These are phyloP conservation scores for Sorex maritimensis DNA, from an alignment of 2,797 vertebrate genomes.

Conservation along the genomic window DNA sequence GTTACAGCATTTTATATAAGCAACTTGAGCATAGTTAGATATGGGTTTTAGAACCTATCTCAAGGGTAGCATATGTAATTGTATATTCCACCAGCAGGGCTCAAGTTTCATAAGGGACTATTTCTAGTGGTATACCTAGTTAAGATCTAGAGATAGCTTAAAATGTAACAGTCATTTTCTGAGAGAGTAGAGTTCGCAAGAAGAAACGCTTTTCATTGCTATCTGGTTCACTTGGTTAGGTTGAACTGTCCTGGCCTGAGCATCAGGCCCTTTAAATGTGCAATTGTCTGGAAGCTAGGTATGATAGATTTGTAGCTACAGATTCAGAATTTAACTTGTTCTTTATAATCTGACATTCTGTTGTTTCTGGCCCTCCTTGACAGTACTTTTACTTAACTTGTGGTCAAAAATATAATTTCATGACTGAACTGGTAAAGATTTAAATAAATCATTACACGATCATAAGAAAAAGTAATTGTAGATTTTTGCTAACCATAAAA, in stretches of 20 bases:
- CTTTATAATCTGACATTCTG: not conserved
- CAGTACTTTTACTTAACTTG: slow-evolving; percentile 48
- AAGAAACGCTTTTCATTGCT: slow-evolving; percentile 35
- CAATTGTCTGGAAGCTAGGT: not conserved
- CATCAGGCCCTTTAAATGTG: not conserved
- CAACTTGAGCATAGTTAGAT: not conserved
- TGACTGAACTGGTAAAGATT: slow-evolving; percentile 63
- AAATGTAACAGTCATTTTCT: slow-evolving; percentile 51
- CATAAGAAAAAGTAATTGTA: slow-evolving; percentile 61
- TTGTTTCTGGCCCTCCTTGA: slow-evolving; percentile 9
- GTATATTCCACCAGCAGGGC: not conserved
- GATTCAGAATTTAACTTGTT: not conserved
- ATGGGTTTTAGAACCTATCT: not conserved
- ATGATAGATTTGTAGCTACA: not conserved
- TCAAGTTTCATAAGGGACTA: not conserved
- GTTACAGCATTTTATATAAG: not conserved
- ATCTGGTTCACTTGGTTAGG: not conserved
- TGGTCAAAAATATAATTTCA: slow-evolving; percentile 36
- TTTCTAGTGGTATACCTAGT: not conserved
- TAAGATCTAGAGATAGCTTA: not conserved
- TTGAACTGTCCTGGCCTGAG: not conserved
- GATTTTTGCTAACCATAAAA: slow-evolving; percentile 42
- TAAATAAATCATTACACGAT: slow-evolving; percentile 62
- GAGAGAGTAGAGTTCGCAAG: not conserved
- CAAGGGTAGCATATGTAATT: not conserved